Evolutionary conservation across 1,140 invertebrate species (phyloP), one percentile per base, ranked within the genome.

Genomic region (Philaenus spumarius): DNA sequence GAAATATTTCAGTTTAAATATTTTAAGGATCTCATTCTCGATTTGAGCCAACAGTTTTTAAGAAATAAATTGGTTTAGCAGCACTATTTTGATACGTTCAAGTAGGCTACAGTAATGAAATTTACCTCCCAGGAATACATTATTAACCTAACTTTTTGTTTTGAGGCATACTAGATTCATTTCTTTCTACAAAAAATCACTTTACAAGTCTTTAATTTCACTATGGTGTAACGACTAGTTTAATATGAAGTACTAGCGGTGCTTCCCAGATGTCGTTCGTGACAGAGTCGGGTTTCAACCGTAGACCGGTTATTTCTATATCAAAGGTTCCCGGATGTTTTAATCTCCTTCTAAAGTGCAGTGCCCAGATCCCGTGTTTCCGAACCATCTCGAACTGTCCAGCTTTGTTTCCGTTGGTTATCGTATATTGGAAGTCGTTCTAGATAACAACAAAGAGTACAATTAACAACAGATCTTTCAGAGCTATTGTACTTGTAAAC

Each of bases 371-470:
- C 14, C 80, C 83, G 55, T 81, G 76, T 47, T 79, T 80, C 53
- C 80, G 75, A n/a, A 78, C 70, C 61, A 89, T 75, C 59, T 84
- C 78, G 66, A 89, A 87, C 22, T 80, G 71, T n/a, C 77, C 75
- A 1, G 76, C 70, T 52, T 85, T 79, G 68, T 87, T 86, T 39
- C 85, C 84, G 46, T 75, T 75, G 0, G 75, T 72, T 35, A 90
- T 85, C 35, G 68, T 72, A 68, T 89, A 90, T 26, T 78, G 74
- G 63, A 86, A 79, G 52, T 82, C 79, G 54, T 80, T 75, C 71
- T 58, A 45, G 20, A 51, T 51, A 19, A 14, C 22, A 39, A 39
- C 7, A 24, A n/a, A n/a, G n/a, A 7, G 14, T 7, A 35, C 6
- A 35, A 6, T 35, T 35, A 35, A 14, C 14, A 35, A 6, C 6